Conservation (phyloP, 53 echinoderm and acorn worm genomes). For the Crossaster papposus region DNA sequence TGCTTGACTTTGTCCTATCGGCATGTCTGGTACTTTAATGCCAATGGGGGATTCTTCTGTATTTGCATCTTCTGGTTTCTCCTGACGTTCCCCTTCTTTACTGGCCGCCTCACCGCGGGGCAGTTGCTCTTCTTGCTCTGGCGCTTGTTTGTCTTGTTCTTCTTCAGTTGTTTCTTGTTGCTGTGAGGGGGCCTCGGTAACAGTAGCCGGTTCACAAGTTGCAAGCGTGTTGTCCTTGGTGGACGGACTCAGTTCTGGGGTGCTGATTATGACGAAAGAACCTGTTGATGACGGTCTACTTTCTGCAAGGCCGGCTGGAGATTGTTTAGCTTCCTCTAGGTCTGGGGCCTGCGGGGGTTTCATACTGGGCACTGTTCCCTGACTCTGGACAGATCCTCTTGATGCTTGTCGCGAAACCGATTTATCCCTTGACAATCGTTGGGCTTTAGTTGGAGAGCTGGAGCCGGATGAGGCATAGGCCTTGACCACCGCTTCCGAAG, state of each 20-base stretch:
- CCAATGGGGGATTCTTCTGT: not conserved
- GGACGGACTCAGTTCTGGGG: not conserved
- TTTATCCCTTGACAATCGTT: not conserved
- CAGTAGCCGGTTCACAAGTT: not conserved
- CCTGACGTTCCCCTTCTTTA: not conserved
- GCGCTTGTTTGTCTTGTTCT: not conserved
- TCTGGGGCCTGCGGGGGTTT: not conserved
- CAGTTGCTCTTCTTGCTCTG: not conserved
- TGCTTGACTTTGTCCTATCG: not conserved
- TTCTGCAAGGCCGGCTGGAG: not conserved
- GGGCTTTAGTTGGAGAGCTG: not conserved
- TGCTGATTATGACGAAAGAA: not conserved
- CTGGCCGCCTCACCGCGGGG: not conserved
- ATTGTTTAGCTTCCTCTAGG: not conserved
- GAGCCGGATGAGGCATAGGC: not conserved
- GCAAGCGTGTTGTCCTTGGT: no score
- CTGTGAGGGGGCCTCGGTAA: not conserved
- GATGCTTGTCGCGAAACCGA: constrained; percentile 21
- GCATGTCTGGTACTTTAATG: not conserved
- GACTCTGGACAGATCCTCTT: not conserved
- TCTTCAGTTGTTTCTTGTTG: not conserved
- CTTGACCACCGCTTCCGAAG: constrained; percentile 14
- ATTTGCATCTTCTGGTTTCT: not conserved
- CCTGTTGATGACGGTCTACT: not conserved
- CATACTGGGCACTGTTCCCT: not conserved